Base-by-base conservation (phyloP, 2,888 invertebrate genomes). In the Aspidiotus rigidus region DNA sequence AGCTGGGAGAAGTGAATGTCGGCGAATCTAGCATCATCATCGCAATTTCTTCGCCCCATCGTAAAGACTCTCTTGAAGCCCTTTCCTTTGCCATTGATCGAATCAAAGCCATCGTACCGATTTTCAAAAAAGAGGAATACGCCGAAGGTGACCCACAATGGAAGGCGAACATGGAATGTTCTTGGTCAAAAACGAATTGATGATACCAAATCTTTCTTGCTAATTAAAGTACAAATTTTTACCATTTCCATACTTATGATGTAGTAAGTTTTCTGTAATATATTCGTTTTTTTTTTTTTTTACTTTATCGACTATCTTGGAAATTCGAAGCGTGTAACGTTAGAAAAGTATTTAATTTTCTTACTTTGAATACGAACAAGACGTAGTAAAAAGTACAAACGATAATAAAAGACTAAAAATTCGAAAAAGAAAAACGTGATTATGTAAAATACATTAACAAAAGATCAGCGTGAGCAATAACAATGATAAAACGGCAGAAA, bases 81-180 rank as follows among this genome's bases (percentile, higher is more conserved):
- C 89, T 93, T 0, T 83, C 88, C 63, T 87, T 82, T 80, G 88
- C 90, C 73, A 93, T 97, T 73, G 88, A 97, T 74, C 83, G 83
- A 69, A 81, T 97, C 0, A 97, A 97, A 78, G 84, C 87, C 69
- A 83, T 83, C 40, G 95, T 95, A 44, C 95, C 97, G 0, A 93
- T 97, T 71, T 97, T 96, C 95, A 97, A 97, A 79, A 94, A 94
- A 78, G 96, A 97, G 81, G 81, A 90, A 39, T 96, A 95, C 78
- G 82, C 82, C 16, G 79, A 80, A 15, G 78, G 79, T 11, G 79
- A 79, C 9, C 77, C 79, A 7, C 80, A 81, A 15, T 92, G 91
- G 91, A 91, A 91, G 79, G 88, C 89, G 78, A 92, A 91, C 77
- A 81, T 81, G 71, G 91, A 91, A 82, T 90, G 91, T 82, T 81